Conservation (phyloP, 2,888 invertebrate genomes). For the Hetaerina titia region DNA sequence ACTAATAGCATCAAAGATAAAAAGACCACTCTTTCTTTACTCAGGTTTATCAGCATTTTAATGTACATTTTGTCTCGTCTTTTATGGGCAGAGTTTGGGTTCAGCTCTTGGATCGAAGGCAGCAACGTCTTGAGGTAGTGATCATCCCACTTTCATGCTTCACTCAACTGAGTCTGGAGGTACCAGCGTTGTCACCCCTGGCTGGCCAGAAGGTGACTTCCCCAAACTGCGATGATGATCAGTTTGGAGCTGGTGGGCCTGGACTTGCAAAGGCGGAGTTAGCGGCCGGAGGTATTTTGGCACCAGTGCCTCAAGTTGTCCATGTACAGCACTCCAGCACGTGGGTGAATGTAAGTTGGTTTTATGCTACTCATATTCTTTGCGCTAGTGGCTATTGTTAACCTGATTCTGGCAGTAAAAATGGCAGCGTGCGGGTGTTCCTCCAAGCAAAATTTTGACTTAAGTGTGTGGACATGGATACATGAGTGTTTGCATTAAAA, state of each 20-base stretch:
- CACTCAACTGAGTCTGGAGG: slow-evolving; percentile 73
- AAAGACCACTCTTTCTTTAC: no score
- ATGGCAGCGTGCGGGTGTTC: neutral
- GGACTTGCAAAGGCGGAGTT: slow-evolving; percentile 77
- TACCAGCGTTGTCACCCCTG: slow-evolving; percentile 31
- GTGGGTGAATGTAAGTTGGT: slow-evolving; percentile 91
- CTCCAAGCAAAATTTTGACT: neutral
- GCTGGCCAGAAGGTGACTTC: neutral
- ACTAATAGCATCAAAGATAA: no score
- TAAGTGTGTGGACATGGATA: neutral
- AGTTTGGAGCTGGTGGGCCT: slow-evolving; percentile 69
- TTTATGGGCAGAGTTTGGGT: slow-evolving; percentile 88
- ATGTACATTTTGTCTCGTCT: neutral
- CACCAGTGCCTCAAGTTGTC: slow-evolving; percentile 80
- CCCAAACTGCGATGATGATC: neutral
- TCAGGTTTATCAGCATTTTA: no score
- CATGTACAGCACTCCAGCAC: slow-evolving; percentile 85
- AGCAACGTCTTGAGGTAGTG: slow-evolving; percentile 90
- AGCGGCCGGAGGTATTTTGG: slow-evolving; percentile 74
- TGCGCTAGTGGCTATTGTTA: neutral
- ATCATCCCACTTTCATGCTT: slow-evolving; percentile 91
- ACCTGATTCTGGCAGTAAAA: neutral
- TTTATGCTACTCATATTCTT: slow-evolving; percentile 18
- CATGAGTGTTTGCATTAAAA: neutral
- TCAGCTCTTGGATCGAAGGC: slow-evolving; percentile 92